phyloP scores from a whole-genome alignment of 2,797 vertebrate species.

The Rhinella marina region DNA sequence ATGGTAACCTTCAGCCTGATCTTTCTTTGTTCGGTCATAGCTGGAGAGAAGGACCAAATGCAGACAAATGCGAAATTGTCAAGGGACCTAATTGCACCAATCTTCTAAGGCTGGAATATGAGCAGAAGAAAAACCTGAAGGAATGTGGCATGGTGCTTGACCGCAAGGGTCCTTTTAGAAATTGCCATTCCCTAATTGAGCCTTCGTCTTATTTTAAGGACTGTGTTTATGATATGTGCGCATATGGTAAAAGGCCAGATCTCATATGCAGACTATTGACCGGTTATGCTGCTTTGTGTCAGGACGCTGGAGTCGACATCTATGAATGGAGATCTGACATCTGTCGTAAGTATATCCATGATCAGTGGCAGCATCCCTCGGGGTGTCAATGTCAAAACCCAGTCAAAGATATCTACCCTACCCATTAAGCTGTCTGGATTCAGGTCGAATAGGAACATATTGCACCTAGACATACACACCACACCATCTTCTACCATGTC shows the following conservation, averaged over 20 bases:
- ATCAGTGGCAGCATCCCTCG: neutral
- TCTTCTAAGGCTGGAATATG: conserved; percentile 65
- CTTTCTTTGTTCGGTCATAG: conserved; percentile 70
- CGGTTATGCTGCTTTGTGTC: conserved; percentile 72
- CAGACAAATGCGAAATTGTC: conserved; percentile 68
- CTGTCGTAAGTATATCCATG: conserved; percentile 70
- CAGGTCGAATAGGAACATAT: neutral
- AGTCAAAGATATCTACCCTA: neutral
- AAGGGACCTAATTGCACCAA: conserved; percentile 66
- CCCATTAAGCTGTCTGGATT: neutral
- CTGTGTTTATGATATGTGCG: conserved; percentile 71
- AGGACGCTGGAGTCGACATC: conserved; percentile 67
- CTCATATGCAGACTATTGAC: conserved; percentile 70
- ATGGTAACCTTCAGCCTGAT: conserved; percentile 58
- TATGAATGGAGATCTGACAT: conserved; percentile 70
- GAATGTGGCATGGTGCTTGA: conserved; percentile 72
- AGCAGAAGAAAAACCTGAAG: conserved; percentile 63
- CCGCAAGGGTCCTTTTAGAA: conserved; percentile 70
- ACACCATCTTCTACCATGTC: neutral
- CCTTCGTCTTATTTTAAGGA: conserved; percentile 69
- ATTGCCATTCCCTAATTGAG: conserved; percentile 68
- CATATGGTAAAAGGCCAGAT: conserved; percentile 67
- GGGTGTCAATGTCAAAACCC: neutral
- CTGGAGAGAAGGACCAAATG: conserved; percentile 67
- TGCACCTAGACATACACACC: neutral